Evolutionary conservation across 1,140 invertebrate species (phyloP), one percentile per base, ranked within the genome.

Genomic region (Pseudobourletiella spinata): DNA sequence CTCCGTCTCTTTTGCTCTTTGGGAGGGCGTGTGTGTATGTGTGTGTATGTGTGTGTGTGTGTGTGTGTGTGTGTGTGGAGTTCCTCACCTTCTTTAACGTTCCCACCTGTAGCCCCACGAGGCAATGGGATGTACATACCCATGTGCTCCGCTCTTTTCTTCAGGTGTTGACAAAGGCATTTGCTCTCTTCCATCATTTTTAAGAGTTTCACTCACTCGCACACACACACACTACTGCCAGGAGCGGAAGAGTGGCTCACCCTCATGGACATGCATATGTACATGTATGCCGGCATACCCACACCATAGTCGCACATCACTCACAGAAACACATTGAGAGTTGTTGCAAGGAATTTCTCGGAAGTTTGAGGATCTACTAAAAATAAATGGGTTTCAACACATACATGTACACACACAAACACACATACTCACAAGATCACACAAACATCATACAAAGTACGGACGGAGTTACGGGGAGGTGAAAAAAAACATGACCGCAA

Each of bases 21-120:
- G 64, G 64, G 61, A 63, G 64, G 64, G 64, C 64, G 64, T 66
- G 64, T 57, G 58, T 59, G 54, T 60, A 44, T 57, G 42, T 57
- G 46, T 57, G 18, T 51, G 24, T 50, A 25, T 62, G n/a, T n/a
- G n/a, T n/a, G n/a, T n/a, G n/a, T n/a, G n/a, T n/a, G n/a, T n/a
- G n/a, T n/a, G n/a, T n/a, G n/a, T n/a, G n/a, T n/a, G n/a, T n/a
- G n/a, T n/a, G n/a, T n/a, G n/a, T n/a, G n/a, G n/a, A n/a, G n/a
- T 57, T 48, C 29, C 54, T 51, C 26, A n/a, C 44, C 28, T 29
- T 59, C 44, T 48, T n/a, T n/a, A n/a, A n/a, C n/a, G n/a, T n/a
- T n/a, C n/a, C n/a, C n/a, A n/a, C n/a, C n/a, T n/a, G n/a, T n/a
- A n/a, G n/a, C n/a, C n/a, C n/a, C n/a, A n/a, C n/a, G n/a, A n/a